Conservation (phyloP, 2,113 vertebrate genomes). For the Neolamprologus kungweensis region DNA sequence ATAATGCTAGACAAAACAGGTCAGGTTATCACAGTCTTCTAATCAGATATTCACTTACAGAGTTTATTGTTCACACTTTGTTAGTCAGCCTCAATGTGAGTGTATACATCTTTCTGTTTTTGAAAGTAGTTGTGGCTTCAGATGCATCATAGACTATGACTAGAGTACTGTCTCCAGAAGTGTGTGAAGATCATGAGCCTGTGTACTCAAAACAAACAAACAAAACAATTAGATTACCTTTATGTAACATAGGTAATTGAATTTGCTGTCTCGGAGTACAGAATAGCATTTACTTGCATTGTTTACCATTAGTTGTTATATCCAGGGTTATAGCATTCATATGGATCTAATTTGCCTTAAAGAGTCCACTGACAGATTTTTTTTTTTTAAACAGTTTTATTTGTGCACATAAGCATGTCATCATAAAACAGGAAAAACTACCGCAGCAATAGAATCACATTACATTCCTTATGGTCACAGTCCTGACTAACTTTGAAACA, state of each 20-base stretch:
- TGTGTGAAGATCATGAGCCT: not conserved
- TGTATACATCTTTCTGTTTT: not conserved
- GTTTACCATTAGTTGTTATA: not conserved
- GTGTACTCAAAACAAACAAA: not conserved
- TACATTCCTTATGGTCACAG: not conserved
- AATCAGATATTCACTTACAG: not conserved
- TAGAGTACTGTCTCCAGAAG: not conserved
- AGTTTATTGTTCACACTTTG: not conserved
- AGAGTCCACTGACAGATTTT: not conserved
- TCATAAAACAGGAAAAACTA: not conserved
- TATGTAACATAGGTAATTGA: not conserved
- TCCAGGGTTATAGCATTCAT: not conserved
- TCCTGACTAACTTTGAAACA: not conserved
- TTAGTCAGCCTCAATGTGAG: not conserved
- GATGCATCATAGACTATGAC: not conserved
- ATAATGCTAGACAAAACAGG: not conserved
- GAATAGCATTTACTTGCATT: not conserved
- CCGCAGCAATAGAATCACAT: not conserved
- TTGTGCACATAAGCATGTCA: not conserved
- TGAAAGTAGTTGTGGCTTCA: not conserved
- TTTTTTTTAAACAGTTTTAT: not conserved
- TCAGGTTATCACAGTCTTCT: not conserved
- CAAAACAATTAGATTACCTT: constrained; percentile 20
- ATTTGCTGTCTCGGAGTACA: not conserved
- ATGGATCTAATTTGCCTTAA: not conserved